Percentiles rank a stretch among this genome's conserved stretches.
phyloP scores from a whole-genome alignment of 2,113 vertebrate species.

The Chaetura pelagica region DNA sequence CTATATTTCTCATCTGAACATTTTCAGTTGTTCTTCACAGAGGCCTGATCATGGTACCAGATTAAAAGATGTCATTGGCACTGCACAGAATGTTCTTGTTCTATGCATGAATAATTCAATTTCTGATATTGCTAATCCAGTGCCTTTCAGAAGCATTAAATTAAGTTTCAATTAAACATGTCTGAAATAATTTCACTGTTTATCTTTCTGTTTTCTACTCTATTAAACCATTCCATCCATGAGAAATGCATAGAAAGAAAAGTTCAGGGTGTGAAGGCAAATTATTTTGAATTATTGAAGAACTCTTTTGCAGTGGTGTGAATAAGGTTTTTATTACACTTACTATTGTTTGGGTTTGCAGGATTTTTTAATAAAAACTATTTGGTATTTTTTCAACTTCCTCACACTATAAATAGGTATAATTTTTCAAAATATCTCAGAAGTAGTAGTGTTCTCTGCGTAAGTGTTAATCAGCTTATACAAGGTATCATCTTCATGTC shows the following conservation, averaged over 20 bases:
- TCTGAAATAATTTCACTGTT: constrained; percentile 54
- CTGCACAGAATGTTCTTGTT: constrained; percentile 33
- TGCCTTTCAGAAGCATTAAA: constrained; percentile 44
- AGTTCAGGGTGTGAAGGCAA: neutral
- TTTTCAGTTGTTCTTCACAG: neutral
- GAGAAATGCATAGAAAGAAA: neutral
- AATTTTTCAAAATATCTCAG: neutral
- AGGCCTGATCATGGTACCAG: neutral
- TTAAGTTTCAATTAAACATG: constrained; percentile 52
- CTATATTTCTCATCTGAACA: neutral
- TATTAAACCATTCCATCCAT: neutral
- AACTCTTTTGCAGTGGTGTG: neutral
- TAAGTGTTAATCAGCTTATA: constrained; percentile 50
- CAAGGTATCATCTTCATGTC: constrained; percentile 21
- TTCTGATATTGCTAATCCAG: constrained; percentile 24
- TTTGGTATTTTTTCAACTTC: neutral
- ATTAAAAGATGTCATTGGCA: neutral
- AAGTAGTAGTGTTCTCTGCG: neutral
- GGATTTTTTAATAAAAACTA: fast-evolving
- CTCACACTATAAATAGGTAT: neutral
- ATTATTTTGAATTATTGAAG: neutral
- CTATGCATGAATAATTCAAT: constrained; percentile 42
- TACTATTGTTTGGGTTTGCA: neutral
- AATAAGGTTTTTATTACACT: neutral
- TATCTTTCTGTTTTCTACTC: constrained; percentile 29